Evolutionary conservation across 2,888 invertebrate genomes (phyloP), one percentile per base, ranked within the genome.

Genomic region (Drosophila macrospina): DNA sequence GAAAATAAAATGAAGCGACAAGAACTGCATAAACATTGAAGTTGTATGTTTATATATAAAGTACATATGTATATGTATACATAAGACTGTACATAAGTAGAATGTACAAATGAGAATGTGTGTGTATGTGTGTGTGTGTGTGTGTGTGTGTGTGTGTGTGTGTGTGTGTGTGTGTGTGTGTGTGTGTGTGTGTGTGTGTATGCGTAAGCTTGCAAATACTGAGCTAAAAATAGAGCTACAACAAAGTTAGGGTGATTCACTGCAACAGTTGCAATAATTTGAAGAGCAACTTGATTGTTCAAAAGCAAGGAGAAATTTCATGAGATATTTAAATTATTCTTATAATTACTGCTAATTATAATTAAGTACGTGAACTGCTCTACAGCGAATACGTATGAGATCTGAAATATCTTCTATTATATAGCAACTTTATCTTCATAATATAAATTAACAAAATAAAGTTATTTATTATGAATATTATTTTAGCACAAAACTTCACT

Each of bases 1-100:
- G n/a, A 42, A 42, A 63, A 54, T 48, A 69, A 62, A 74, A 70
- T 61, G 44, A 52, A 66, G 51, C 51, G 42, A 57, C 13, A 54
- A 54, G 69, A 73, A 76, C 78, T 75, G 75, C 75, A 84, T 88
- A 86, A 85, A 85, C 78, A 86, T 59, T 69, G 69, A 52, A 56
- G 48, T 50, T 63, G 30, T 62, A 51, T 48, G 28, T 37, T 20
- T 56, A 32, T 20, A 44, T 34, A 42, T 13, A 56, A 28, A 20
- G 11, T 52, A 61, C 64, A 64, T 62, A 28, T 62, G 32, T 41
- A 62, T 60, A 15, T 10, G 56, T 41, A 15, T 41, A 51, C 28
- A 51, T 42, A 45, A 36, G 36, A 26, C 11, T 26, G 24, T 37
- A 28, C n/a, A 36, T 32, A 61, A 15, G 13, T 26, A 56, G 41